These are phyloP conservation scores for Mimumesa dahlbomi DNA, from an alignment of 2,888 invertebrate genomes.

Conservation along the genomic window DNA sequence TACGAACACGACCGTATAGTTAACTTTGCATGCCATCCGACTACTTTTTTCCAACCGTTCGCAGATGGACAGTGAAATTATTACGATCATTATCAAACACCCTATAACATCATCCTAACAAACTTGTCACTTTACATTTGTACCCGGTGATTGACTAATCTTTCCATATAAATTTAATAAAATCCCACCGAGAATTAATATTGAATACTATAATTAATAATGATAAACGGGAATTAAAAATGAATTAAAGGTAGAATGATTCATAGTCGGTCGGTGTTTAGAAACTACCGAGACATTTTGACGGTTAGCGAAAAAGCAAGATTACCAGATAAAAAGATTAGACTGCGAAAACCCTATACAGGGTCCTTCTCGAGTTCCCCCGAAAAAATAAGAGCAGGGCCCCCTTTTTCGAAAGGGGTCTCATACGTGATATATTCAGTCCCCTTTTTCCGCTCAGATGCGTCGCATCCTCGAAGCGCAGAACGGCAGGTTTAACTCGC, in stretches of 20 bases:
- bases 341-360: conserved; percentile 3
- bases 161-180: too few species aligned
- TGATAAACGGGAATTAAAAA: too few species aligned
- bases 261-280: neutral
- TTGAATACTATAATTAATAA: too few species aligned
- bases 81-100: too few species aligned
- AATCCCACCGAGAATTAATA: too few species aligned
- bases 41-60: neutral
- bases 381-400: conserved; percentile 3
- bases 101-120: too few species aligned
- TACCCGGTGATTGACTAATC: too few species aligned
- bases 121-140: too few species aligned
- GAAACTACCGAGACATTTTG: neutral
- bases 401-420: neutral
- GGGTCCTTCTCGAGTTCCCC: conserved; percentile 15
- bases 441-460: conserved; percentile 1
- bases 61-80: neutral
- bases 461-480: neutral
- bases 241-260: too few species aligned
- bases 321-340: neutral
- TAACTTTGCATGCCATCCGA: neutral
- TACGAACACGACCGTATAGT: conserved; percentile 15
- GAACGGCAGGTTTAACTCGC: neutral
- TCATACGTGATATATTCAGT: neutral
- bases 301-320: neutral